Base-by-base conservation (phyloP, 2,797 vertebrate genomes). In the Chromis chromis region DNA sequence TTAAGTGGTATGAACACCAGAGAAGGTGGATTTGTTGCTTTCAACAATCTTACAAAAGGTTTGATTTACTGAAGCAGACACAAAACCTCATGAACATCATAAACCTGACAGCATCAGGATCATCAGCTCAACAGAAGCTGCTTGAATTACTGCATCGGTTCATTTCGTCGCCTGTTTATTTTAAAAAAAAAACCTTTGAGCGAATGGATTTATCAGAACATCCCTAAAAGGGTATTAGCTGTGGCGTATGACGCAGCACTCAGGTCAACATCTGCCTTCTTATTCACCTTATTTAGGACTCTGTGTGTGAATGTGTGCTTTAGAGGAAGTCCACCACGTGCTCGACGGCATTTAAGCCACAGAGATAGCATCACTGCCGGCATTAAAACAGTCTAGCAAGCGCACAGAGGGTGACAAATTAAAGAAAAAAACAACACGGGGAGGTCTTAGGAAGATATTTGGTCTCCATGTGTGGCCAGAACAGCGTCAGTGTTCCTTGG, bases 191-290 rank as follows among this genome's bases (percentile, higher is more conserved):
- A 33, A 33, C 36, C 5, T 75, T 74, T 78, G 19, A 78, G 53
- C 1, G 4, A 60, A 65, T 76, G 44, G 46, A 71, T 85, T 79
- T 56, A 67, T 49, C 25, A 40, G 40, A 82, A 57, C 49, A 9
- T 70, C 59, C 21, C 25, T 65, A 54, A 58, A 63, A 79, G 70
- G 49, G 16, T 62, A 61, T 78, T 61, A 72, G 11, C 54, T 57
- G 54, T 63, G 19, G 0, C 21, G 13, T 65, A 54, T 44, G 63
- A 13, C 36, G 13, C 33, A 59, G 28, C 0, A 10, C 52, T 55
- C 12, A 39, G 61, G 52, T 80, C 67, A 75, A 67, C 59, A 62
- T 77, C 56, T 69, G 81, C 42, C 58, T 52, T 16, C n/a, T 19
- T 13, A 46, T 63, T 61, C 70, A 62, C 11, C 0, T 67, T 59